A percentile compares a stretch with the other conserved stretches of the same genome.
These are phyloP conservation scores for Stegodyphus mimosarum DNA, from an alignment of 1,140 invertebrate species.

Conservation along the genomic window DNA sequence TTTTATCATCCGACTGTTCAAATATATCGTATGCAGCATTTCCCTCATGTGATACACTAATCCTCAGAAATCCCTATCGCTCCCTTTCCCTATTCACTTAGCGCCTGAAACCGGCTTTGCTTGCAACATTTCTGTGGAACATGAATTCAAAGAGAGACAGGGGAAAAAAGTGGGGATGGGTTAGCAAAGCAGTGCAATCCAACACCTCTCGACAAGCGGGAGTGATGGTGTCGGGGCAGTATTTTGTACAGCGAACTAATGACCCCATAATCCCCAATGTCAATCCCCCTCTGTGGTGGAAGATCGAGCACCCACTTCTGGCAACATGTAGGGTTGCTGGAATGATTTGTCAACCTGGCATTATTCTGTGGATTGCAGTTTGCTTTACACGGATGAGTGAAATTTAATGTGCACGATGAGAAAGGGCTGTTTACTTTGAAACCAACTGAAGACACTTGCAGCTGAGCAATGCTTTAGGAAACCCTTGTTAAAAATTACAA, in stretches of 20 bases:
- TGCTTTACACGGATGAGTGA: too few relatives aligned
- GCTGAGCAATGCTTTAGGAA: too few relatives aligned
- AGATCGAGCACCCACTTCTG: slow-evolving; percentile 1
- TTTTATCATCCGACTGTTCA: too few relatives aligned
- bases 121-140: too few relatives aligned
- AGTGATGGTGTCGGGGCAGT: background rate
- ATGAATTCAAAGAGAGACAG: background rate
- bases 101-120: background rate
- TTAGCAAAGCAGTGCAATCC: background rate
- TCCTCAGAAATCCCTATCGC: background rate
- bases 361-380: too few relatives aligned
- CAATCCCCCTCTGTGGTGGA: slow-evolving; percentile 1
- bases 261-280: slow-evolving; percentile 39
- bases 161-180: background rate
- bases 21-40: background rate
- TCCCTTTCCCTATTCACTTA: background rate
- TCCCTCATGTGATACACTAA: background rate
- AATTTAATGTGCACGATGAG: too few relatives aligned
- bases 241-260: slow-evolving; percentile 9
- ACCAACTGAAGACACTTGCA: too few relatives aligned
- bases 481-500: too few relatives aligned
- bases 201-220: background rate
- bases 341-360: background rate
- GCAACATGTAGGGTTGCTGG: background rate
- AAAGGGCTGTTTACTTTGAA: too few relatives aligned